These are phyloP conservation scores for Drosophila suzukii DNA, from an alignment of 1,140 invertebrate species.

Conservation along the genomic window DNA sequence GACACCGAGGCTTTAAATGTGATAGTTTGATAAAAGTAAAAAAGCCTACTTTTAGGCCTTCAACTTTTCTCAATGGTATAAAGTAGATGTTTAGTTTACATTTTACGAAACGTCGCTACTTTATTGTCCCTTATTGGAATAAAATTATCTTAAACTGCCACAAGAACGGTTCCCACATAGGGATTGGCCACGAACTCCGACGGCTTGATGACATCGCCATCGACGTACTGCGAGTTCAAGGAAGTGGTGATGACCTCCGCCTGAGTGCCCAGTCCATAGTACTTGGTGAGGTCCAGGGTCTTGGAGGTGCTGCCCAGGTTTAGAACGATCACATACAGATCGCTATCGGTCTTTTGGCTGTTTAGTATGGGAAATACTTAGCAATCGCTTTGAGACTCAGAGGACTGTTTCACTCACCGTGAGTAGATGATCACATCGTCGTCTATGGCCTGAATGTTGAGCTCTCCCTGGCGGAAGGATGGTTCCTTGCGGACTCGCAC, in stretches of 20 bases:
- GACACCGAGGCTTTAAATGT: slow-evolving; percentile 39
- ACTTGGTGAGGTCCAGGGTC: slow-evolving; percentile 59
- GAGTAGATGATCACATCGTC: slow-evolving; percentile 74
- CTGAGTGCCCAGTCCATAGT: slow-evolving; percentile 54
- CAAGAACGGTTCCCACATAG: slow-evolving; percentile 73
- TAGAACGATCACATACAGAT: slow-evolving; percentile 70
- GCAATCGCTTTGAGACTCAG: no score
- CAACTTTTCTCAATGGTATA: background rate
- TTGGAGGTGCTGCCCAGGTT: slow-evolving; percentile 60
- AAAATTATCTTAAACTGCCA: slow-evolving; percentile 46
- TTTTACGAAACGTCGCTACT: background rate
- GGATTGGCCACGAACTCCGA: slow-evolving; percentile 55
- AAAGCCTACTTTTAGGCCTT: slow-evolving; percentile 5
- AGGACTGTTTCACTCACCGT: slow-evolving; percentile 24
- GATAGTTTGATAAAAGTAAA: background rate
- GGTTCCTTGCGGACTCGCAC: slow-evolving; percentile 72
- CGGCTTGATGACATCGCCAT: slow-evolving; percentile 65
- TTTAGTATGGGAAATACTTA: background rate
- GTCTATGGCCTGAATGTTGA: slow-evolving; percentile 65
- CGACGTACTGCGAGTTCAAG: slow-evolving; percentile 64
- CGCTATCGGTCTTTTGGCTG: slow-evolving; percentile 64
- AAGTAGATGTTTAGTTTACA: background rate
- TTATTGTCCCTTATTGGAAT: slow-evolving; percentile 6
- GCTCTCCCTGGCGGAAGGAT: slow-evolving; percentile 60
- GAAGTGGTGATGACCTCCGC: slow-evolving; percentile 78